phyloP scores from a whole-genome alignment of 2,797 vertebrate species.

The Cygnus olor region DNA sequence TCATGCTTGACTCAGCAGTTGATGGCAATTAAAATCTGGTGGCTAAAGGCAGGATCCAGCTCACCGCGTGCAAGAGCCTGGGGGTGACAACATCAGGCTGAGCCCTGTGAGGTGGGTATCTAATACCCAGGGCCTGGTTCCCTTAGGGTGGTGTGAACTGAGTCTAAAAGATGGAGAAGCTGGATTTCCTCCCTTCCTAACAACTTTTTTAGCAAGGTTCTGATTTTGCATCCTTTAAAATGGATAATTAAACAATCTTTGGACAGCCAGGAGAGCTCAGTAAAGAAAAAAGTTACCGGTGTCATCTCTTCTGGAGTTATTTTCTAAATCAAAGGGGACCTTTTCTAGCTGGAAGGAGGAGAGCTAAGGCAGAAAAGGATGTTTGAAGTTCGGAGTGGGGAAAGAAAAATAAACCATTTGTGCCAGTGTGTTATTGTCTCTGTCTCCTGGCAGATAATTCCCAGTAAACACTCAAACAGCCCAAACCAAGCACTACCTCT shows the following conservation, averaged over 20 bases:
- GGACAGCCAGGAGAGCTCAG: background rate
- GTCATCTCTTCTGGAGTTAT: background rate
- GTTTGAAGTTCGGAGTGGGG: background rate
- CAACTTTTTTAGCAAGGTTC: background rate
- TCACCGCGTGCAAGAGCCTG: rapidly evolving
- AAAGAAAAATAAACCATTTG: background rate
- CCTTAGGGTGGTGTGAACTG: background rate
- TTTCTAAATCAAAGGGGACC: background rate
- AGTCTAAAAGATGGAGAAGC: background rate
- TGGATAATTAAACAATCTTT: background rate
- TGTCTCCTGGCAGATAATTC: background rate
- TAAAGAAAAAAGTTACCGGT: background rate
- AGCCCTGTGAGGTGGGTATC: background rate
- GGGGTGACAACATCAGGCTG: background rate
- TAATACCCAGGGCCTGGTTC: rapidly evolving
- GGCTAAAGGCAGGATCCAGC: background rate
- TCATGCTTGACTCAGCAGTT: background rate
- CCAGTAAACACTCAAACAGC: background rate
- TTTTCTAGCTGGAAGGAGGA: background rate
- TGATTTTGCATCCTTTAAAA: background rate
- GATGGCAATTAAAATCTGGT: background rate
- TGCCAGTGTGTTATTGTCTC: background rate
- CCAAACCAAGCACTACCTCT: background rate
- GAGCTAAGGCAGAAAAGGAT: background rate
- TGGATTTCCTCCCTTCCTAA: background rate